These are phyloP conservation scores for Rhinatrema bivittatum DNA, from an alignment of 2,797 vertebrate genomes.

Conservation along the genomic window DNA sequence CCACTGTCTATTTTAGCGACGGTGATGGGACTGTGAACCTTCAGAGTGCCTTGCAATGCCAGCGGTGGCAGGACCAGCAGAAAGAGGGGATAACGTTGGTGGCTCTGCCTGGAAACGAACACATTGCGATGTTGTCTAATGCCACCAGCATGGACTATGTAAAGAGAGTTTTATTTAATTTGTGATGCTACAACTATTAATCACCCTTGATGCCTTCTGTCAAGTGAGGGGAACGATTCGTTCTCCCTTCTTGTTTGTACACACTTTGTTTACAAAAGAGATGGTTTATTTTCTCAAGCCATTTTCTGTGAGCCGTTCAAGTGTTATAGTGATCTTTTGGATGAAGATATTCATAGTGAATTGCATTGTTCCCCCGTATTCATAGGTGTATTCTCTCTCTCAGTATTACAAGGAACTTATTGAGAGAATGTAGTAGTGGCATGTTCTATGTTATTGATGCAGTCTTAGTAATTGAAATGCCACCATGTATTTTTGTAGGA, in stretches of 20 bases:
- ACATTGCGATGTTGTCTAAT: constrained; percentile 83
- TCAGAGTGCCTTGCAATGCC: constrained; percentile 73
- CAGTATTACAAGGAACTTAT: no score
- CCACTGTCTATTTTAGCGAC: constrained; percentile 61
- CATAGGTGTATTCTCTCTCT: no score
- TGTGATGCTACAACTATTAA: constrained; percentile 20
- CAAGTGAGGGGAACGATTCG: constrained; percentile 17
- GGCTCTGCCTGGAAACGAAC: constrained; percentile 78
- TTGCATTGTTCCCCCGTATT: constrained; percentile 13
- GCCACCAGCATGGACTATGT: constrained; percentile 80
- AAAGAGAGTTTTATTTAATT: constrained; percentile 68
- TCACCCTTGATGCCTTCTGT: constrained; percentile 33
- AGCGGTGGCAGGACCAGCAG: constrained; percentile 67
- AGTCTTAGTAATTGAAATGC: no score
- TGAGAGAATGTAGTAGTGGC: no score
- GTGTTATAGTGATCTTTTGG: no score
- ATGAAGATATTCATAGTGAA: constrained; percentile 14
- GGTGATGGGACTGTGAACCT: constrained; percentile 94
- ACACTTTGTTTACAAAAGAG: constrained; percentile 36
- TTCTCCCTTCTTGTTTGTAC: constrained; percentile 27
- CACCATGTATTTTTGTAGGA: no score
- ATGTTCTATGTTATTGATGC: no score
- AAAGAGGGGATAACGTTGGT: constrained; percentile 64
- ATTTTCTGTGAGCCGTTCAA: constrained; percentile 16
- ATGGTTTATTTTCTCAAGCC: constrained; percentile 11